Conservation (phyloP, 2,888 invertebrate species). For the Elegia similella region DNA sequence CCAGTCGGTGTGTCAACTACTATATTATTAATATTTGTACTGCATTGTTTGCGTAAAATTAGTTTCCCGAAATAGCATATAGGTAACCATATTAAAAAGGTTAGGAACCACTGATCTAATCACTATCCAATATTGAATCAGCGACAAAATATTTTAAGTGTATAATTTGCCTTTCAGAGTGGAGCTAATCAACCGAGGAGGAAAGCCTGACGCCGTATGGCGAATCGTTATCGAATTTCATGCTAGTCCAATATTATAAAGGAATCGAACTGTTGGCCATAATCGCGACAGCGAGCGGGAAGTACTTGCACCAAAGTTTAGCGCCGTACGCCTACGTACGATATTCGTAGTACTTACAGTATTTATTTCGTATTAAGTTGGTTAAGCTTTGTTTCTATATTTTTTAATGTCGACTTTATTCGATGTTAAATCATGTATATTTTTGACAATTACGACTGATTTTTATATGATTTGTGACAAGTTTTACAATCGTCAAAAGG, state of each 20-base stretch:
- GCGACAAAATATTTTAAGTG: neutral
- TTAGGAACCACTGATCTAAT: neutral
- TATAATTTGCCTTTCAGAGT: constrained; percentile 35
- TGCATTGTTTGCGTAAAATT: no score
- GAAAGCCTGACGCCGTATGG: constrained; percentile 37
- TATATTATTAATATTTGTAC: no score
- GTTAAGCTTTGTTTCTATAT: constrained; percentile 48
- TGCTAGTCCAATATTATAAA: constrained; percentile 76
- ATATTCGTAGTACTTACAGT: constrained; percentile 76
- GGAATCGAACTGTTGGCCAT: constrained; percentile 76
- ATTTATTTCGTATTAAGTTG: constrained; percentile 75
- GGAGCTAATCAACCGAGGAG: constrained; percentile 26
- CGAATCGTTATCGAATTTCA: constrained; percentile 69
- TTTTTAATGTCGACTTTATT: constrained; percentile 35
- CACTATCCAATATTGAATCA: neutral
- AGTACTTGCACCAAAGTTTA: constrained; percentile 70
- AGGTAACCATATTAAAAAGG: no score
- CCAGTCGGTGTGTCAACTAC: no score
- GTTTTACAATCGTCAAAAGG: constrained; percentile 8
- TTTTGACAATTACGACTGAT: constrained; percentile 61
- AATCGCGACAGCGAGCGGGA: constrained; percentile 51
- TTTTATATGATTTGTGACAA: constrained; percentile 29
- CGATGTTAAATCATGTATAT: constrained; percentile 32
- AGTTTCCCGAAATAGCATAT: no score
- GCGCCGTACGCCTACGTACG: constrained; percentile 40